Conservation (phyloP, 2,888 invertebrate species). For the Agonopterix arenella region DNA sequence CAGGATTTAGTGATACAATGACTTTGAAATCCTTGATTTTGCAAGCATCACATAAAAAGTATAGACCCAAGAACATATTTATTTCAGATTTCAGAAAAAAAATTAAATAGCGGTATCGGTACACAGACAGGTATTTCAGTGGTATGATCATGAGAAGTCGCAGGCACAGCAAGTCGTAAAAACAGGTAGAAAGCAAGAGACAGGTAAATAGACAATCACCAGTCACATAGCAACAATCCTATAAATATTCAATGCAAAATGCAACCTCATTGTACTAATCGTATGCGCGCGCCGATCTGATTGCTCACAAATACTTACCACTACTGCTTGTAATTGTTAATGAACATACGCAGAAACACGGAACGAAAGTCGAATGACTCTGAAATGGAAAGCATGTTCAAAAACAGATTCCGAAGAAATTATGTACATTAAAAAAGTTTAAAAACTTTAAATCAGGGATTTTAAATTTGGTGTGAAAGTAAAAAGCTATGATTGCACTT, state of each 20-base stretch:
- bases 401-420: conserved; percentile 4
- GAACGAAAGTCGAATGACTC: conserved; percentile 41
- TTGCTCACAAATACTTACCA: conserved; percentile 5
- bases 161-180: neutral
- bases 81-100: no score
- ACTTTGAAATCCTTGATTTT: no score
- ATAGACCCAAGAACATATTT: no score
- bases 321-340: conserved; percentile 41
- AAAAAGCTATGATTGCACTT: no score
- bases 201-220: neutral
- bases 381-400: conserved; percentile 18
- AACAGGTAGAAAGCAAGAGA: neutral
- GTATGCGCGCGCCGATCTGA: conserved; percentile 29
- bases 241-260: conserved; percentile 16
- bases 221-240: neutral
- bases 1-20: no score
- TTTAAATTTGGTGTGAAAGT: no score
- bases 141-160: no score
- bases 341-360: conserved; percentile 34
- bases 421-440: no score
- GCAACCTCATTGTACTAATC: conserved; percentile 16
- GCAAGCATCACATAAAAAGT: no score
- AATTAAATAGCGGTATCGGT: no score
- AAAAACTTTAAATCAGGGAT: no score
- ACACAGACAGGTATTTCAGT: no score